These are phyloP conservation scores for Stegodyphus mimosarum DNA, from an alignment of 1,140 invertebrate genomes.

Conservation along the genomic window DNA sequence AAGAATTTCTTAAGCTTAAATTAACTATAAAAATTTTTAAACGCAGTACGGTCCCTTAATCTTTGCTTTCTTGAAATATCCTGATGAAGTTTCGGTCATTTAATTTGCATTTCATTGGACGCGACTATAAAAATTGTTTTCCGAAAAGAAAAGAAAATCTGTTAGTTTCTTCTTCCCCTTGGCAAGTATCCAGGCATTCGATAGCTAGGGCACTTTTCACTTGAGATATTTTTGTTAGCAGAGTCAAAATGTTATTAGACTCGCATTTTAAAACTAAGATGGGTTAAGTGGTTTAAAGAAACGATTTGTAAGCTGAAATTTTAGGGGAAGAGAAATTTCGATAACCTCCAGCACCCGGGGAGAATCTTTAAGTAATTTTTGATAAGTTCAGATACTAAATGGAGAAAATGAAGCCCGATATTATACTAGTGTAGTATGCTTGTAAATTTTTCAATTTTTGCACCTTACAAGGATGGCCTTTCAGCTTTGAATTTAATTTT, in stretches of 20 bases:
- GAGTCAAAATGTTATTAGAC: constrained; percentile 36
- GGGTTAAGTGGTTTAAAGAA: constrained; percentile 53
- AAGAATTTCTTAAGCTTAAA: no score
- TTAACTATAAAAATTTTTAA: neutral
- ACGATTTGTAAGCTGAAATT: constrained; percentile 41
- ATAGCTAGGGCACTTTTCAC: constrained; percentile 5
- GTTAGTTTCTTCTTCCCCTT: constrained; percentile 36
- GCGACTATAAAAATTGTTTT: constrained; percentile 40
- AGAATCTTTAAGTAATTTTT: no score
- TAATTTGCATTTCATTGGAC: constrained; percentile 56
- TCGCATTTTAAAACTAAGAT: constrained; percentile 39
- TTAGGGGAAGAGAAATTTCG: neutral
- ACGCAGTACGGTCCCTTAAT: constrained; percentile 19
- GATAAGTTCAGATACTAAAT: no score
- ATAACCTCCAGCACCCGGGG: no score
- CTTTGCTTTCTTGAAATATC: constrained; percentile 36
- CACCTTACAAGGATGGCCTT: no score
- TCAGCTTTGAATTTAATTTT: no score
- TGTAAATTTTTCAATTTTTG: no score
- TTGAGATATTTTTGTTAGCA: constrained; percentile 47
- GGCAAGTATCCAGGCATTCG: constrained; percentile 28
- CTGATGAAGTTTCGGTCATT: constrained; percentile 49
- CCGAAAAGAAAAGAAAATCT: constrained; percentile 39
- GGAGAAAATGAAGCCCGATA: no score
- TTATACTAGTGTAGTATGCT: no score